Conservation (phyloP, 2,888 invertebrate species). For the Sminthurinus aureus region DNA sequence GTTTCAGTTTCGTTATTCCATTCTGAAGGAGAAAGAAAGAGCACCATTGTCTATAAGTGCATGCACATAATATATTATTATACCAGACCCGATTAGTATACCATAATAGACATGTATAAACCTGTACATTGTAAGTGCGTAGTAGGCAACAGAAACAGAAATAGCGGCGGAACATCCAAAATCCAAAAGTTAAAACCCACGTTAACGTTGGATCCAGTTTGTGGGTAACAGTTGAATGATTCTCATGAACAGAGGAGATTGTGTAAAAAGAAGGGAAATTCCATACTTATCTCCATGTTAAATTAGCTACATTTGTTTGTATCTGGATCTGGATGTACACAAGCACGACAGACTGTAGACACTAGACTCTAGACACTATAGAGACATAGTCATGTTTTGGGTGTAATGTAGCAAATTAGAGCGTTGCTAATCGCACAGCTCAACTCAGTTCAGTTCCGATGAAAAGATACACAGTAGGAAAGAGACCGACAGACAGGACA, state of each 20-base stretch:
- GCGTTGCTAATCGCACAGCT: conserved; percentile 7
- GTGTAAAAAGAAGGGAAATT: not conserved
- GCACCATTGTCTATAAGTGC: too few species aligned
- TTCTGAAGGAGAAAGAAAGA: not conserved
- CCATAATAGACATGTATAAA: too few species aligned
- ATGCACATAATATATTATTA: not conserved
- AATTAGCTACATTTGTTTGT: not conserved
- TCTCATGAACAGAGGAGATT: not conserved
- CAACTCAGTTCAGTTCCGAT: not conserved
- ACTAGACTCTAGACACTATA: not conserved
- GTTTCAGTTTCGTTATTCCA: not conserved
- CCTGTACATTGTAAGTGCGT: too few species aligned
- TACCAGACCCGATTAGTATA: not conserved
- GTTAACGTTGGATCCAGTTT: too few species aligned
- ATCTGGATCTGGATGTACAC: not conserved
- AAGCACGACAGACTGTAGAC: not conserved
- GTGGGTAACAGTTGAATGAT: not conserved
- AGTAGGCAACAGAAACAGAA: not conserved
- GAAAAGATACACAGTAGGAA: not conserved
- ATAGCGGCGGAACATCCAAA: not conserved
- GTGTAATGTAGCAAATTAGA: conserved; percentile 9
- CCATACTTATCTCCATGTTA: not conserved
- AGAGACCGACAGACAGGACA: not conserved
- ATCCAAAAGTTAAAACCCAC: not conserved
- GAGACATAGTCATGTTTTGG: not conserved